These are phyloP conservation scores for Musca domestica DNA, from an alignment of 1,140 invertebrate genomes.

Conservation along the genomic window DNA sequence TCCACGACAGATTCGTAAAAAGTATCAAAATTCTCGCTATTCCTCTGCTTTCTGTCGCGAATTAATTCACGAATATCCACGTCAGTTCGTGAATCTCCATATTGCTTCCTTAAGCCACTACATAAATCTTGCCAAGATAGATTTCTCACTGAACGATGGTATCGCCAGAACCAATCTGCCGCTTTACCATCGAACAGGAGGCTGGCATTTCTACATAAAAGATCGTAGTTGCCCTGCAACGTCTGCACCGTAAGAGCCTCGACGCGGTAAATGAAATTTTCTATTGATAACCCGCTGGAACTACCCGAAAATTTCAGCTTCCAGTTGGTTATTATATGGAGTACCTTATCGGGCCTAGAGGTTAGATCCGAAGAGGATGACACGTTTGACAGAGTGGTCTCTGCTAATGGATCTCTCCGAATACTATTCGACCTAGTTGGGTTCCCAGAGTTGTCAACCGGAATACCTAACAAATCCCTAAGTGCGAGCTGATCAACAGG, in stretches of 20 bases:
- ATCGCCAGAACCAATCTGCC: too few relatives aligned
- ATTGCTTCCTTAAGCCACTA: conserved; percentile 2
- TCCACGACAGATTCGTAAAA: conserved; percentile 2
- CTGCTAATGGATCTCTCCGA: not conserved
- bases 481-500: not conserved
- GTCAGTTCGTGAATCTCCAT: not conserved
- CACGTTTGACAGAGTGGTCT: too few relatives aligned
- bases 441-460: not conserved
- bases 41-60: conserved; percentile 9
- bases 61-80: not conserved
- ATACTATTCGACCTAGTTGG: not conserved
- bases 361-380: not conserved
- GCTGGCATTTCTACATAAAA: not conserved
- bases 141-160: not conserved
- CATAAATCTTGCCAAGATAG: conserved; percentile 1
- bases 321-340: conserved; percentile 21
- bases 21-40: not conserved
- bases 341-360: not conserved
- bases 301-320: conserved; percentile 10
- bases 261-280: conserved; percentile 14
- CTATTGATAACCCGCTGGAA: not conserved
- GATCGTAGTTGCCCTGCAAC: not conserved
- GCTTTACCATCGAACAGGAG: conserved; percentile 1
- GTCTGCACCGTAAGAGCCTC: not conserved
- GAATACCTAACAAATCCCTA: not conserved